phyloP scores from a whole-genome alignment of 2,113 vertebrate species.

The Ammodytes marinus region DNA sequence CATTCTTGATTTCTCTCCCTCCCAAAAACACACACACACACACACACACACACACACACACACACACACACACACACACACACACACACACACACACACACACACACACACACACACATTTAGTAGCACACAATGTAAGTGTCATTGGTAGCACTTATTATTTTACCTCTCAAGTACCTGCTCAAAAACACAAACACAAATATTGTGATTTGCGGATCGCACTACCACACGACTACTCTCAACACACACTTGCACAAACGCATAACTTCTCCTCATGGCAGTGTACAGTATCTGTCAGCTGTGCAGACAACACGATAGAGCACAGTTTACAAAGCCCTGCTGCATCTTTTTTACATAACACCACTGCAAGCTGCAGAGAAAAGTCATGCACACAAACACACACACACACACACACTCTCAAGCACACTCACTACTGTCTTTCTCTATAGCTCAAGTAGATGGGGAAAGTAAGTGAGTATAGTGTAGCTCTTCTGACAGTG shows the following conservation, averaged over 20 bases:
- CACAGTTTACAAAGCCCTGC: slow-evolving; percentile 26
- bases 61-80: slow-evolving; percentile 21
- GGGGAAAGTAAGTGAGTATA: neutral
- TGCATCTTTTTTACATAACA: slow-evolving; percentile 62
- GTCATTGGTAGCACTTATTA: neutral
- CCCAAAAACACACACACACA: slow-evolving; percentile 18
- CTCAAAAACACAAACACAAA: neutral
- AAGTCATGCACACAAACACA: slow-evolving; percentile 21
- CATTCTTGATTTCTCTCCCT: slow-evolving; percentile 10
- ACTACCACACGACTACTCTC: neutral
- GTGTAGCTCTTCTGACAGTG: slow-evolving; percentile 18
- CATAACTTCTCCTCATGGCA: slow-evolving; percentile 34
- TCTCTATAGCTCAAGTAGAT: slow-evolving; percentile 8
- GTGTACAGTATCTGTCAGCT: slow-evolving; percentile 43
- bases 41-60: slow-evolving; percentile 11
- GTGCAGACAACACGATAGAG: slow-evolving; percentile 41
- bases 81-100: slow-evolving; percentile 43
- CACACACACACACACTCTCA: slow-evolving; percentile 1
- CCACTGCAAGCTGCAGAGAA: slow-evolving; percentile 16
- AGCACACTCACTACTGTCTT: slow-evolving; percentile 14
- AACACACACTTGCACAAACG: neutral
- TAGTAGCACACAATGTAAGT: slow-evolving; percentile 1
- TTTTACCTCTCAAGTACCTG: neutral
- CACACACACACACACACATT: slow-evolving; percentile 6
- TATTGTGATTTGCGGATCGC: neutral